Conservation (phyloP, 2,113 vertebrate species). For the Stictonetta naevosa region DNA sequence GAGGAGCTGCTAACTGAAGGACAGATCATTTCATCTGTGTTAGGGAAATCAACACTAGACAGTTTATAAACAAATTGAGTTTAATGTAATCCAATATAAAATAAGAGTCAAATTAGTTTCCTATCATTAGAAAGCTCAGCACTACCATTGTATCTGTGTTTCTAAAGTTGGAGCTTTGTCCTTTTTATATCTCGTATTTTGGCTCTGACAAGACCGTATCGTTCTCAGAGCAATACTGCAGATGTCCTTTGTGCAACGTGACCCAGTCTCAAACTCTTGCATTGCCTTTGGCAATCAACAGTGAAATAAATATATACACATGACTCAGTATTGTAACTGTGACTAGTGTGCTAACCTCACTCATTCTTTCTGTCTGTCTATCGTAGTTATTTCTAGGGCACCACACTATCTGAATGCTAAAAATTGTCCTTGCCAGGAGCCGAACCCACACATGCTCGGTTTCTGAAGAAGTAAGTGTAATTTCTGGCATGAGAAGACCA, state of each 20-base stretch:
- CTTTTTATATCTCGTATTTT: not conserved
- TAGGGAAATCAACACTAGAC: not conserved
- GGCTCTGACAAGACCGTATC: not conserved
- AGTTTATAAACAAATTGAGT: not conserved
- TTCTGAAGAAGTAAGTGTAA: not conserved
- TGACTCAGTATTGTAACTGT: slow-evolving; percentile 34
- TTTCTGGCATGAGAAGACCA: not conserved
- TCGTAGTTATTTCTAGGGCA: slow-evolving; percentile 53
- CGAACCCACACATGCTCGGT: slow-evolving; percentile 18
- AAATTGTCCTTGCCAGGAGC: slow-evolving; percentile 57
- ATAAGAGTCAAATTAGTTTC: not conserved
- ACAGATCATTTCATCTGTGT: not conserved
- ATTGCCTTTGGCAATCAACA: slow-evolving; percentile 26
- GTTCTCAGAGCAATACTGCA: not conserved
- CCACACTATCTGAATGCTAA: slow-evolving; percentile 44
- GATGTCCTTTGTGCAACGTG: not conserved
- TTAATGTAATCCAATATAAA: not conserved
- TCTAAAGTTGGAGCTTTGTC: not conserved
- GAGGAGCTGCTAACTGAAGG: not conserved
- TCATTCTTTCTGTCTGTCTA: slow-evolving; percentile 40
- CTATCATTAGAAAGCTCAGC: not conserved
- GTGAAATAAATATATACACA: slow-evolving; percentile 4
- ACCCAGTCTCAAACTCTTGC: not conserved
- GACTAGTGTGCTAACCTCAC: slow-evolving; percentile 28
- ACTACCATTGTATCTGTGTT: not conserved